Base-by-base conservation (phyloP, 2,888 invertebrate genomes). In the Suillia variegata region DNA sequence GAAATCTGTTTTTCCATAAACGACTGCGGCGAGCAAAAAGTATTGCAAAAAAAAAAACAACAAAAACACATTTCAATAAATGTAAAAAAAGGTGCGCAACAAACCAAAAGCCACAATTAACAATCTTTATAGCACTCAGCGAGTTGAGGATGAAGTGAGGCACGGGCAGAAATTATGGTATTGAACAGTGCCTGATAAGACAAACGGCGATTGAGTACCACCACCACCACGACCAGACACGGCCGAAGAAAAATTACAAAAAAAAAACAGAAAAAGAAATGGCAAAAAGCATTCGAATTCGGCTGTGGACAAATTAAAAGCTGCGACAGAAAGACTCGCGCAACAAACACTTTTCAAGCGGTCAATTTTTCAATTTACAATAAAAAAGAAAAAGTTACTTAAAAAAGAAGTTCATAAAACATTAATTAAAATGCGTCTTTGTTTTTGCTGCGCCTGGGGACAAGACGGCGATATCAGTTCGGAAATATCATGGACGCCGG, bases 401-500 rank as follows among this genome's bases (percentile, higher is more conserved):
- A 21, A 50, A 24, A 50, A 12, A 17, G 12, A 10, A 24, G 5
- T 13, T 6, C 6, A 12, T 20, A n/a, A 18, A 48, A 48, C 2
- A n/a, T n/a, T n/a, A n/a, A n/a, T n/a, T n/a, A 38, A 34, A 8
- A 56, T 56, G 56, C 49, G 34, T 56, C 38, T 56, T 15, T 54
- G 52, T 22, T 20, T 31, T 22, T 62, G 55, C 51, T 21, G 33
- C 5, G 22, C 20, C 31, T 54, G 53, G 17, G 47, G 18, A 17
- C 34, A 52, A 1, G 24, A 48, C 13, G n/a, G 38, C n/a, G 57
- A 54, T n/a, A 22, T 45, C 8, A 42, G 56, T 34, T 51, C 54
- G 15, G 56, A 51, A 15, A 53, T 56, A 15, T 59, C 54, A 17
- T 62, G 62, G 56, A 54, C 24, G 1, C 34, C 51, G n/a, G 48